A percentile compares a stretch with the other conserved stretches of the same genome.
phyloP scores from a whole-genome alignment of 2,113 vertebrate genomes.

The Gorsachius goisagi region DNA sequence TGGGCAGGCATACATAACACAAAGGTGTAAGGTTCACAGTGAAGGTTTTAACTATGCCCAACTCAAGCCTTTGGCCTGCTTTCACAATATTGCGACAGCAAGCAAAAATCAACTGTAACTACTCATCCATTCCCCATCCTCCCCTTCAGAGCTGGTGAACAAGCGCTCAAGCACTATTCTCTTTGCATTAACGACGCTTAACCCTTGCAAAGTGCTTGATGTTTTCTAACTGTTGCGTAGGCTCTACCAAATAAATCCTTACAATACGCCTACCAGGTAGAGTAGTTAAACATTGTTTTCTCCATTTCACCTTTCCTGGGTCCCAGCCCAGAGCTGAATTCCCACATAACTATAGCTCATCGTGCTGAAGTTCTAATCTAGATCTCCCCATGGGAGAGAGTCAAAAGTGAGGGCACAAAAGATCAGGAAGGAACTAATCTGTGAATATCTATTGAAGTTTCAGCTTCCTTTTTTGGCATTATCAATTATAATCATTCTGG shows the following conservation, averaged over 20 bases:
- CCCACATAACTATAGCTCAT: not conserved
- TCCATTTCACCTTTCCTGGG: not conserved
- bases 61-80: not conserved
- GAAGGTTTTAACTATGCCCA: not conserved
- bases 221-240: not conserved
- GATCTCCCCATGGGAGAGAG: not conserved
- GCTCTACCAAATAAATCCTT: not conserved
- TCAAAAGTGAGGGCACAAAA: not conserved
- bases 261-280: not conserved
- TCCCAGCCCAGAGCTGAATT: not conserved
- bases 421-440: not conserved
- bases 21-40: not conserved
- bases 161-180: not conserved
- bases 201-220: not conserved
- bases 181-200: not conserved
- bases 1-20: not conserved
- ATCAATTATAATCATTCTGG: not conserved
- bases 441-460: not conserved
- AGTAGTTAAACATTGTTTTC: not conserved
- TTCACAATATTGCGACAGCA: not conserved
- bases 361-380: not conserved
- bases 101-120: not conserved
- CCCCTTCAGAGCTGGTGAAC: not conserved
- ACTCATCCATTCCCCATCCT: not conserved
- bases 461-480: not conserved